phyloP scores from a whole-genome alignment of 2,797 vertebrate genomes.

The Falco cherrug region DNA sequence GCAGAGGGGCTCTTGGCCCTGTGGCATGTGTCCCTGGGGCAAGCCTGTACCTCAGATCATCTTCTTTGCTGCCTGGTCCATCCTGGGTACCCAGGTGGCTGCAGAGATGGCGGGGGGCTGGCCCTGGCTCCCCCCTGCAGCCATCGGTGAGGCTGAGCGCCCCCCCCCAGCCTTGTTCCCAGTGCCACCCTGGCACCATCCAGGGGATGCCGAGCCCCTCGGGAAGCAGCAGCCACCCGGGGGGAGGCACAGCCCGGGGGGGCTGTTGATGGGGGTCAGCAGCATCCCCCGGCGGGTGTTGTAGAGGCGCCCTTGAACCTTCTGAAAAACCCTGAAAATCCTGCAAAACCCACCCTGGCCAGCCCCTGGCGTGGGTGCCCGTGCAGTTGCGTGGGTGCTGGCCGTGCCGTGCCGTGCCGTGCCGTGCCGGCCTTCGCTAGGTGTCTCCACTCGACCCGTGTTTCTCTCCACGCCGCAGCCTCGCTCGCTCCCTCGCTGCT shows the following conservation, averaged over 20 bases:
- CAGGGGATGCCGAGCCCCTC: neutral
- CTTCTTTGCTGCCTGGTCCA: neutral
- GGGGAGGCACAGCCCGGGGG: neutral
- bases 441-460: conserved; percentile 28
- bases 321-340: neutral
- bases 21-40: neutral
- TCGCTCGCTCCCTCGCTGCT: neutral
- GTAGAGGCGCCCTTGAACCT: neutral
- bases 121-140: neutral
- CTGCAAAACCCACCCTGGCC: neutral
- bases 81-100: neutral
- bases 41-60: neutral
- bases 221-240: neutral
- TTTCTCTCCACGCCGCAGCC: neutral
- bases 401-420: neutral
- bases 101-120: neutral
- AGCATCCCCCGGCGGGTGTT: neutral
- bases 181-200: neutral
- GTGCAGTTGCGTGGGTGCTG: neutral
- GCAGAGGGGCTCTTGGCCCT: neutral
- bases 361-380: neutral
- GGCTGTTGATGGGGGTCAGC: neutral
- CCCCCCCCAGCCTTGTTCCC: neutral
- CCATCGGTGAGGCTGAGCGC: neutral
- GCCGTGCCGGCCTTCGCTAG: neutral